Evolutionary conservation across 2,797 vertebrate species (phyloP).

Genomic region (Poeciliopsis turneri): DNA sequence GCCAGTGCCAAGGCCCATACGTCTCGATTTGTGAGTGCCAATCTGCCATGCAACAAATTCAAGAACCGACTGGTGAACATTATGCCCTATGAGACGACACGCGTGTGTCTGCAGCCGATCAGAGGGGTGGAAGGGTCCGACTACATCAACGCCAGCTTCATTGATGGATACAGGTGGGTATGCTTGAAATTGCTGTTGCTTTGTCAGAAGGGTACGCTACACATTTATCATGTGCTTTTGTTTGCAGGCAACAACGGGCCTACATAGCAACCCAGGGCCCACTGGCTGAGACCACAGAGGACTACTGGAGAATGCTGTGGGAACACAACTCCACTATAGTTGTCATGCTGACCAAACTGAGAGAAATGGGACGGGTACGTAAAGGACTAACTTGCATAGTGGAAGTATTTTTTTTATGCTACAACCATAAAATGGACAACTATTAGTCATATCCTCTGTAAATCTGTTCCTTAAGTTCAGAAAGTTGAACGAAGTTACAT

Average conservation of each 20-base stretch:
- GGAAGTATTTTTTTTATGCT: neutral
- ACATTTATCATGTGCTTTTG: slow-evolving; percentile 16
- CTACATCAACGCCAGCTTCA: slow-evolving; percentile 98
- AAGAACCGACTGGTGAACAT: slow-evolving; percentile 99
- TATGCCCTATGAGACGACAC: slow-evolving; percentile 98
- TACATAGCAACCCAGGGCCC: slow-evolving; percentile 98
- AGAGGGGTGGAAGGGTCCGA: slow-evolving; percentile 98
- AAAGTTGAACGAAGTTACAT: neutral
- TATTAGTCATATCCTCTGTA: neutral
- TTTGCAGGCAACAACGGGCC: slow-evolving; percentile 90
- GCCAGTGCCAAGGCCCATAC: slow-evolving; percentile 98
- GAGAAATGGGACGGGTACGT: slow-evolving; percentile 98
- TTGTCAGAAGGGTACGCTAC: neutral
- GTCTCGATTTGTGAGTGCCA: slow-evolving; percentile 98
- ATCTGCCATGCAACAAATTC: slow-evolving; percentile 99
- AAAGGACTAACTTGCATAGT: slow-evolving; percentile 26
- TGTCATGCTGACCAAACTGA: slow-evolving; percentile 97
- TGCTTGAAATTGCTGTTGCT: neutral
- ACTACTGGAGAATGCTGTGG: slow-evolving; percentile 99
- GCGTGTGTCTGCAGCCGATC: slow-evolving; percentile 96
- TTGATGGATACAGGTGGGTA: slow-evolving; percentile 95
- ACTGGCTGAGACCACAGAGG: slow-evolving; percentile 97
- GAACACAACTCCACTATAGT: slow-evolving; percentile 99
- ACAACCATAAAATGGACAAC: neutral
- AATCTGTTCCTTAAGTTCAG: neutral